phyloP scores from a whole-genome alignment of 2,797 vertebrate species.

The Gymnopithys bicolor region DNA sequence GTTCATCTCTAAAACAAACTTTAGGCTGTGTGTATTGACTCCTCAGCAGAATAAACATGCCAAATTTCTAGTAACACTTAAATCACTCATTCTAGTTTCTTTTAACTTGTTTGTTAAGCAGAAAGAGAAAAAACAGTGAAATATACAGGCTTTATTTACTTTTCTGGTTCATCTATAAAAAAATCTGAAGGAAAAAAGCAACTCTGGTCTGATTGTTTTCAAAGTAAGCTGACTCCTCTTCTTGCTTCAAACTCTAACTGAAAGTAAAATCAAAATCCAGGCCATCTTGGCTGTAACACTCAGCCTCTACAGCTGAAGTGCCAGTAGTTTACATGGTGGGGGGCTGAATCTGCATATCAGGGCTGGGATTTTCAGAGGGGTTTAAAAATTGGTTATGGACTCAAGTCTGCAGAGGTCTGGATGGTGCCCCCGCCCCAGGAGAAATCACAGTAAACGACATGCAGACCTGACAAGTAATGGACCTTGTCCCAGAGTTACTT shows the following conservation, averaged over 20 bases:
- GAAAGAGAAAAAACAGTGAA: background rate
- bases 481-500: background rate
- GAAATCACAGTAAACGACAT: background rate
- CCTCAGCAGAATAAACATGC: slow-evolving; percentile 50
- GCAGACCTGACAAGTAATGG: background rate
- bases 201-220: background rate
- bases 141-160: slow-evolving; percentile 5
- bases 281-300: background rate
- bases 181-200: background rate
- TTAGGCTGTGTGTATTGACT: slow-evolving; percentile 22
- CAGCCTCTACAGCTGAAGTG: background rate
- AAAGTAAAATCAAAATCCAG: slow-evolving; percentile 3
- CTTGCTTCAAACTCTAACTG: background rate
- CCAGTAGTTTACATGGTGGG: background rate
- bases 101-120: slow-evolving; percentile 39
- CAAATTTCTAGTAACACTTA: background rate
- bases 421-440: accelerated
- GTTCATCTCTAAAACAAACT: slow-evolving; percentile 61
- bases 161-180: background rate
- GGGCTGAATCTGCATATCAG: background rate
- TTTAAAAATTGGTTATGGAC: background rate
- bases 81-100: background rate
- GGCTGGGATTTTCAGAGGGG: background rate
- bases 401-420: background rate
- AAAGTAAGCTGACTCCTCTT: background rate